Evolutionary conservation across 2,888 invertebrate species (phyloP).

Genomic region (Synanthedon andrenaeformis): DNA sequence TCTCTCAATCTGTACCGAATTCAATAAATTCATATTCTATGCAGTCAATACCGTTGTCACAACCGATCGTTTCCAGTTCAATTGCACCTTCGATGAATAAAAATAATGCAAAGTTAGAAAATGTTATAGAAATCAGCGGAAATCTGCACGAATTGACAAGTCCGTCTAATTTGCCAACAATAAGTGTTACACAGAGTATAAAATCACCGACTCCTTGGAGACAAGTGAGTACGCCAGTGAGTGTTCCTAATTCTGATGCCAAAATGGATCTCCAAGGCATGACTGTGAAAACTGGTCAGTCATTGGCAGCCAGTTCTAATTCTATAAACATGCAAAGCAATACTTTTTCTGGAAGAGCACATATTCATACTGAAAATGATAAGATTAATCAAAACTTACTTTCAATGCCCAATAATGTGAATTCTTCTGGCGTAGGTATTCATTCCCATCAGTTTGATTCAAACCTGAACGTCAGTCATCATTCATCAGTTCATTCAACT

Average conservation of each 20-base stretch:
- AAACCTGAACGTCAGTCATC: conserved; percentile 46
- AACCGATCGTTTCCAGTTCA: conserved; percentile 62
- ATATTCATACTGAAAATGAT: conserved; percentile 41
- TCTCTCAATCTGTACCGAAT: conserved; percentile 55
- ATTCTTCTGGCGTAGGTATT: conserved; percentile 33
- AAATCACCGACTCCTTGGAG: conserved; percentile 64
- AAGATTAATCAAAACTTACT: conserved; percentile 52
- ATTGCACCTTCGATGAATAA: conserved; percentile 51
- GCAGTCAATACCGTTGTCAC: conserved; percentile 58
- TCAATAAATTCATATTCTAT: conserved; percentile 45
- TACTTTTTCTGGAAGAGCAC: conserved; percentile 24
- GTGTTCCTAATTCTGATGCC: conserved; percentile 28
- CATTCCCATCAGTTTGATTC: conserved; percentile 57
- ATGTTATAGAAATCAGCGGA: conserved; percentile 62
- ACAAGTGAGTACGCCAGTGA: conserved; percentile 35
- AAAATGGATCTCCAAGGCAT: conserved; percentile 52
- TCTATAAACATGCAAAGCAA: conserved; percentile 39
- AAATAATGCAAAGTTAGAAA: conserved; percentile 56
- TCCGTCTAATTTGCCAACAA: conserved; percentile 46
- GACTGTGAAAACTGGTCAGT: conserved; percentile 32
- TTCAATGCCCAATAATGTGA: conserved; percentile 36
- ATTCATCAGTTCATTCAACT: conserved; percentile 43
- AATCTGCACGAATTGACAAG: conserved; percentile 51
- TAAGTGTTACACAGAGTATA: conserved; percentile 57
- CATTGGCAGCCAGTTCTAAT: conserved; percentile 25